Percentiles rank a stretch among this genome's conserved stretches.
phyloP scores from a whole-genome alignment of 35 echinoderm and acorn worm species.

The Lytechinus pictus region DNA sequence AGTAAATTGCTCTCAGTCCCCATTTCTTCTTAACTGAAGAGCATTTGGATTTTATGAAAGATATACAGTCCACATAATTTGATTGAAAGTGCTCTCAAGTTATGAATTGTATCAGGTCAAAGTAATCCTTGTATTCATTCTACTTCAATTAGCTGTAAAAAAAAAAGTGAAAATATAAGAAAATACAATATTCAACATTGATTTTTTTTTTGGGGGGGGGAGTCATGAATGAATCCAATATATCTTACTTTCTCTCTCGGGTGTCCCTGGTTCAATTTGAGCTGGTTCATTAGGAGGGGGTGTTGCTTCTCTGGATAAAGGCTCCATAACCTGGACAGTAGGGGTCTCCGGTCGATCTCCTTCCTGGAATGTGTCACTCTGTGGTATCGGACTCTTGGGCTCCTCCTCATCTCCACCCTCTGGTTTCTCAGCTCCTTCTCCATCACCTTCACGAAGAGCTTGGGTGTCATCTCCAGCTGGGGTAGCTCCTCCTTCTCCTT shows the following conservation, averaged over 20 bases:
- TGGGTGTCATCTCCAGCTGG: background rate
- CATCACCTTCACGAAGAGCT: slow-evolving; percentile 10
- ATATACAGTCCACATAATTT: too few relatives aligned
- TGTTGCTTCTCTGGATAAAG: slow-evolving; percentile 93
- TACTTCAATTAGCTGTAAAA: too few relatives aligned
- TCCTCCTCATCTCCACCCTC: slow-evolving; percentile 59
- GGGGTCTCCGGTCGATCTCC: slow-evolving; percentile 95
- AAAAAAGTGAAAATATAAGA: too few relatives aligned
- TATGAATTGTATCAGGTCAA: too few relatives aligned
- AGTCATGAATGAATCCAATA: background rate
- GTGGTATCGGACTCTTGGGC: slow-evolving; percentile 72
- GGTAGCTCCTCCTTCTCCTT: slow-evolving; percentile 47
- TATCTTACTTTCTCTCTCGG: slow-evolving; percentile 81
- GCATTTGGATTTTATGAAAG: too few relatives aligned
- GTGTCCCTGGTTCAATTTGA: slow-evolving; percentile 78
- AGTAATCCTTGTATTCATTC: too few relatives aligned
- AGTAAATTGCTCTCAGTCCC: too few relatives aligned
- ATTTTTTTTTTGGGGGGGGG: background rate
- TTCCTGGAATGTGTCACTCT: slow-evolving; percentile 98
- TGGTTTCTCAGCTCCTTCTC: slow-evolving; percentile 25
- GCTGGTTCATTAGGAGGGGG: slow-evolving; percentile 63
- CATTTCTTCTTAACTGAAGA: too few relatives aligned
- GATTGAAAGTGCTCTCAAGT: too few relatives aligned
- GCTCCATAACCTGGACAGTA: slow-evolving; percentile 84
- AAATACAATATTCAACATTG: background rate